These are phyloP conservation scores for Collichthys lucidus DNA, from an alignment of 2,113 vertebrate species.

Conservation along the genomic window DNA sequence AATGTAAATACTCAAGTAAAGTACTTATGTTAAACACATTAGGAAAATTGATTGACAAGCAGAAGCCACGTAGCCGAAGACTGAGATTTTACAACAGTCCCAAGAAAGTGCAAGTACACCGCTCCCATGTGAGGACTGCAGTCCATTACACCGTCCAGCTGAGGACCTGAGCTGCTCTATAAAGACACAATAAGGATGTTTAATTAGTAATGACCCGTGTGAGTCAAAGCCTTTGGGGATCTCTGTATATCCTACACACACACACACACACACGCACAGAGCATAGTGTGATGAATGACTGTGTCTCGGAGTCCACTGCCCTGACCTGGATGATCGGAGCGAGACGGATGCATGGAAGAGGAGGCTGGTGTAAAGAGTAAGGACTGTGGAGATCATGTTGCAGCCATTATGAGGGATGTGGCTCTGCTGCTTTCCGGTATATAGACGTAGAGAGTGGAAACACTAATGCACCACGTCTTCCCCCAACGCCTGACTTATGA, in stretches of 20 bases:
- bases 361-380: slow-evolving; percentile 17
- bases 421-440: slow-evolving; percentile 20
- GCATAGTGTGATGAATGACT: slow-evolving; percentile 21
- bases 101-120: not conserved
- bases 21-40: not conserved
- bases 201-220: slow-evolving; percentile 64
- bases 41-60: not conserved
- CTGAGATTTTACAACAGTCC: not conserved
- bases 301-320: slow-evolving; percentile 16
- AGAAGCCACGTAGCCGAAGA: not conserved
- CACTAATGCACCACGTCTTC: slow-evolving; percentile 9
- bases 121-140: not conserved
- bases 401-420: slow-evolving; percentile 28
- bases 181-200: slow-evolving; percentile 33
- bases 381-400: slow-evolving; percentile 35
- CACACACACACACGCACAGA: not conserved
- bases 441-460: not conserved
- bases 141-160: not conserved
- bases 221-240: slow-evolving; percentile 17
- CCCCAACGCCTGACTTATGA: not conserved
- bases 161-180: slow-evolving; percentile 15
- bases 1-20: not conserved
- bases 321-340: slow-evolving; percentile 27
- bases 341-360: slow-evolving; percentile 2
- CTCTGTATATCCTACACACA: not conserved